phyloP scores from a whole-genome alignment of 2,888 invertebrate genomes.

The Xestia rhomboidea region DNA sequence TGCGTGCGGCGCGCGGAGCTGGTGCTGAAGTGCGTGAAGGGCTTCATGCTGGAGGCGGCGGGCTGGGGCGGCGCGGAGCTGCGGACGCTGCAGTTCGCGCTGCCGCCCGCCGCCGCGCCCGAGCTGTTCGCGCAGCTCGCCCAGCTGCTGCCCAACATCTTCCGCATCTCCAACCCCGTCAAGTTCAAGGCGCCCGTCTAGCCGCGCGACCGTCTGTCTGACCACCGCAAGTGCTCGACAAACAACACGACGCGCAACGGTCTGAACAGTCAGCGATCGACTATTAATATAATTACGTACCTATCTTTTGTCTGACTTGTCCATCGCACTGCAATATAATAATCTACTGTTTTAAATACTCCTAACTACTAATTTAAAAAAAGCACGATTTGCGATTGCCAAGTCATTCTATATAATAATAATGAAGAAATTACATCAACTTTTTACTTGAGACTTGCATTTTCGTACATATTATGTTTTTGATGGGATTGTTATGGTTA shows the following conservation, averaged over 20 bases:
- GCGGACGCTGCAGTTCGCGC: constrained; percentile 92
- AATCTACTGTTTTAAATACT: too few species aligned
- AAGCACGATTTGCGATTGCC: too few species aligned
- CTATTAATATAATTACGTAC: neutral
- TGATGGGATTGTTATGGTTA: too few species aligned
- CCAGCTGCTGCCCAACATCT: constrained; percentile 97
- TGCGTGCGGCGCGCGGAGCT: constrained; percentile 98
- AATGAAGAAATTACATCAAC: too few species aligned
- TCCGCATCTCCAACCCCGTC: constrained; percentile 98
- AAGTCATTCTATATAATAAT: too few species aligned
- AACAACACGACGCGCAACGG: neutral
- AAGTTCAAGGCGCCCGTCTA: constrained; percentile 91
- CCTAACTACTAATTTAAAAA: too few species aligned
- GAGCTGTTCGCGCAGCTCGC: constrained; percentile 95
- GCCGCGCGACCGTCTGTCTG: neutral
- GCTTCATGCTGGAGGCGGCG: constrained; percentile 99
- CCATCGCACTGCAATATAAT: too few species aligned
- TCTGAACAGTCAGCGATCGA: neutral
- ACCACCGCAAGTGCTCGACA: neutral
- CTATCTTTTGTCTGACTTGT: neutral
- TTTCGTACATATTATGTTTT: too few species aligned
- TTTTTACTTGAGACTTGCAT: too few species aligned
- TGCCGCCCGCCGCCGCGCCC: constrained; percentile 85
- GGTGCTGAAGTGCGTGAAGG: constrained; percentile 99
- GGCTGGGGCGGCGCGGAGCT: constrained; percentile 97